A percentile compares a stretch with the other conserved stretches of the same genome.
Conservation (phyloP, 2,797 vertebrate species). For the Zenarchopterus dispar region DNA sequence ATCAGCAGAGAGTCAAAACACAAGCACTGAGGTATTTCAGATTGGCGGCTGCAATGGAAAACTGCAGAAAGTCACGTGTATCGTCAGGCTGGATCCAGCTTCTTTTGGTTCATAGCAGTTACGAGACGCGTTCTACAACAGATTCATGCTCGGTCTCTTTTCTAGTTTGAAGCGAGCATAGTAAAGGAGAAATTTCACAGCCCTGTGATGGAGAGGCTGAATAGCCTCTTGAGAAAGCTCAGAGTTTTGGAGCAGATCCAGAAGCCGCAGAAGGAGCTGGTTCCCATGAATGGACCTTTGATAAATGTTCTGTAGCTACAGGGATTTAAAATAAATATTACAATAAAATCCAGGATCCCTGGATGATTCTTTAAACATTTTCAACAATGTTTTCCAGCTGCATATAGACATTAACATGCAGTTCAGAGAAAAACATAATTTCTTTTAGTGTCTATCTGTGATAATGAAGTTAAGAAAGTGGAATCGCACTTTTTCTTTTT, state of each 20-base stretch:
- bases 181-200: conserved; percentile 24
- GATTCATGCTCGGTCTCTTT: conserved; percentile 9
- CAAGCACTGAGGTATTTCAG: neutral
- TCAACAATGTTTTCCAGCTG: no score
- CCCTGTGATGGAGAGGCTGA: neutral
- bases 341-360: neutral
- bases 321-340: conserved; percentile 1
- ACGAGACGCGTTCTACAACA: conserved; percentile 8
- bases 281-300: conserved; percentile 56
- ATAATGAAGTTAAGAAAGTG: no score
- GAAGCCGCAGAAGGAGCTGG: conserved; percentile 36
- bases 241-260: conserved; percentile 39
- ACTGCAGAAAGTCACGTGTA: conserved; percentile 1
- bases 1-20: conserved; percentile 11
- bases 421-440: no score
- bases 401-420: no score
- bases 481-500: no score
- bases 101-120: conserved; percentile 36
- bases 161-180: conserved; percentile 7
- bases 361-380: no score
- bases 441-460: no score
- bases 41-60: conserved; percentile 46
- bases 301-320: neutral
- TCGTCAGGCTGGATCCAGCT: conserved; percentile 60
- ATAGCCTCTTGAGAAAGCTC: conserved; percentile 47